phyloP scores from a whole-genome alignment of 2,888 invertebrate species.

The Amiota mariae region DNA sequence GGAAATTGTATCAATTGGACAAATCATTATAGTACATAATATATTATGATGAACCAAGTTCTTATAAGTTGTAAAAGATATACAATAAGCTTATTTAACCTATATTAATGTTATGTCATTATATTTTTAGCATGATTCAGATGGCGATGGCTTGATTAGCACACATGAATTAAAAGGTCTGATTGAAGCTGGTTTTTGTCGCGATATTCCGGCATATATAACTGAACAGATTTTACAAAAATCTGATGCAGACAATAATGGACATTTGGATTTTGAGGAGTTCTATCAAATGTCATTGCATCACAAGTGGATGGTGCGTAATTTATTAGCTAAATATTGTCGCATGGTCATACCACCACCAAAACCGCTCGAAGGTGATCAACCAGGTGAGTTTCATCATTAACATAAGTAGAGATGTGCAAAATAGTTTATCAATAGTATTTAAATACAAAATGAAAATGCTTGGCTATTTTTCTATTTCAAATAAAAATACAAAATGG shows the following conservation, averaged over 20 bases:
- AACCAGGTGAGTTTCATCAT: slow-evolving; percentile 58
- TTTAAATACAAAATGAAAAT: too few species aligned
- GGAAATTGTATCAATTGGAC: too few species aligned
- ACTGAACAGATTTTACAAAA: slow-evolving; percentile 80
- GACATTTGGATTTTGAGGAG: slow-evolving; percentile 80
- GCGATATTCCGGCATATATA: slow-evolving; percentile 81
- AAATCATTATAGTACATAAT: too few species aligned
- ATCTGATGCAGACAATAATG: slow-evolving; percentile 79
- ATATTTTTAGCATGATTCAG: slow-evolving; percentile 79
- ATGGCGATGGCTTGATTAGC: slow-evolving; percentile 82
- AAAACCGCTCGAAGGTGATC: slow-evolving; percentile 69
- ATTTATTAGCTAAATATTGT: slow-evolving; percentile 68
- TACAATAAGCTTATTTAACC: too few species aligned
- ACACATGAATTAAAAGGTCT: slow-evolving; percentile 77
- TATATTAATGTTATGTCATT: too few species aligned
- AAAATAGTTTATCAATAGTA: too few species aligned
- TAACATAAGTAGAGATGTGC: too few species aligned
- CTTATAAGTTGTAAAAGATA: too few species aligned
- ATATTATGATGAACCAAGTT: too few species aligned
- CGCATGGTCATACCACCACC: slow-evolving; percentile 70
- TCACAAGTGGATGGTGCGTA: slow-evolving; percentile 74
- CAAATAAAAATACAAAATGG: too few species aligned
- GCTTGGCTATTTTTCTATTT: too few species aligned
- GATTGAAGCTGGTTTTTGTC: slow-evolving; percentile 68
- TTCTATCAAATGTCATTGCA: slow-evolving; percentile 78